Percentiles rank a stretch among this genome's conserved stretches.
Conservation (phyloP, 2,888 invertebrate genomes). For the Leucania comma region DNA sequence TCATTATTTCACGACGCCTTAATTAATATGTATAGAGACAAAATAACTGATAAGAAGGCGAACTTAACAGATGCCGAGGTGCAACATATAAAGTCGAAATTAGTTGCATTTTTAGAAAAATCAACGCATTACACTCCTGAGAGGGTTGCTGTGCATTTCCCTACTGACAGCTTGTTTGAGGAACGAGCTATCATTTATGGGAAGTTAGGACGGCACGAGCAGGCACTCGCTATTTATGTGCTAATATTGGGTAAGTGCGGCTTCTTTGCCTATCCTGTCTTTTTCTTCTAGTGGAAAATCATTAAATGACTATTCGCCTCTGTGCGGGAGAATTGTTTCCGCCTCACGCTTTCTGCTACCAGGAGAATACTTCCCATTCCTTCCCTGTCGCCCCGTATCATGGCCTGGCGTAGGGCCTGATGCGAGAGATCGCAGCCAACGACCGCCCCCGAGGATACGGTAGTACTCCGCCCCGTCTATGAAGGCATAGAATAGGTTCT, state of each 20-base stretch:
- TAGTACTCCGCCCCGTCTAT: no score
- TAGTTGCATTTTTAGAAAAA: slow-evolving; percentile 95
- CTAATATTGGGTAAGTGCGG: slow-evolving; percentile 92
- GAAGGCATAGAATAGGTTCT: no score
- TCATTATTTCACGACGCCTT: slow-evolving; percentile 97
- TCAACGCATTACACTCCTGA: slow-evolving; percentile 96
- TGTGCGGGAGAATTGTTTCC: no score
- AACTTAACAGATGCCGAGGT: slow-evolving; percentile 81
- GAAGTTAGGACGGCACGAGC: slow-evolving; percentile 97
- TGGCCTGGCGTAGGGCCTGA: no score
- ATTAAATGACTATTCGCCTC: no score
- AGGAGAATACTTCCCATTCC: no score
- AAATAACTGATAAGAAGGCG: slow-evolving; percentile 87
- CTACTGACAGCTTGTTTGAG: slow-evolving; percentile 95
- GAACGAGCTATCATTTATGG: slow-evolving; percentile 98
- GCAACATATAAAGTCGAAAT: slow-evolving; percentile 87
- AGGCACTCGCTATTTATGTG: slow-evolving; percentile 97
- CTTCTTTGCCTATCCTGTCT: neutral
- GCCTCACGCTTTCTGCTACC: no score
- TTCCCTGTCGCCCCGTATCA: no score
- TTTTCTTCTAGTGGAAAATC: neutral
- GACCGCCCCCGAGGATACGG: no score
- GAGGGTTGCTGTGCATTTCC: slow-evolving; percentile 96
- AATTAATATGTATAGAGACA: slow-evolving; percentile 96
- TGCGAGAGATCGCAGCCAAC: no score